Evolutionary conservation across 2,888 invertebrate species (phyloP).

Genomic region (Tiliacea citrago): DNA sequence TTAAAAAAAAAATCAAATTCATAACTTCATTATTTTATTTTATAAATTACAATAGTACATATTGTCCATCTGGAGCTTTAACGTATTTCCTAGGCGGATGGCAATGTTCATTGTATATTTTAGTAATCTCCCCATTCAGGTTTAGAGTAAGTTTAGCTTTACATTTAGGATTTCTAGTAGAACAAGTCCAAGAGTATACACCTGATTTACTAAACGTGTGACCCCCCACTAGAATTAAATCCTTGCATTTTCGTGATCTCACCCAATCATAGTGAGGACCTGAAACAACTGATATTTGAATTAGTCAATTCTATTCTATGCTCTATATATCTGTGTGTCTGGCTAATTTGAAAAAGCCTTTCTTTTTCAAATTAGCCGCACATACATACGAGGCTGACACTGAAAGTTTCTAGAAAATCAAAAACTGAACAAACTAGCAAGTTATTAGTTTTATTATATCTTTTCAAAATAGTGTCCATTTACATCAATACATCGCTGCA

Average conservation of each 20-base stretch:
- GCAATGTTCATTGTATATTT: constrained; percentile 24
- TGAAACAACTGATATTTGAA: constrained; percentile 29
- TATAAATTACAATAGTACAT: background rate
- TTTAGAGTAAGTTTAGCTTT: constrained; percentile 72
- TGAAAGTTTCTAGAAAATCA: no score
- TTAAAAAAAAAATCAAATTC: no score
- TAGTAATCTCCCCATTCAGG: background rate
- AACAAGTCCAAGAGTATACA: constrained; percentile 66
- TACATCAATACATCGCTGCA: no score
- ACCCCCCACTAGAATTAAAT: constrained; percentile 61
- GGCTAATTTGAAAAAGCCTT: no score
- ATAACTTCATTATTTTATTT: background rate
- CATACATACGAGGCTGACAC: no score
- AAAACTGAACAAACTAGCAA: no score
- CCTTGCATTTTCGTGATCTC: constrained; percentile 64
- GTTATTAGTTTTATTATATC: no score
- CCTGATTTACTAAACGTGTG: constrained; percentile 60
- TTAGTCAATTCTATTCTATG: background rate
- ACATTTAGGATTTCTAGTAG: constrained; percentile 62
- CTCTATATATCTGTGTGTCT: no score
- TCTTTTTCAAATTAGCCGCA: no score
- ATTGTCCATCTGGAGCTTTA: background rate
- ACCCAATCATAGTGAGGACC: constrained; percentile 56
- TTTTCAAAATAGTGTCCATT: no score
- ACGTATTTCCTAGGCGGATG: constrained; percentile 21